phyloP scores from a whole-genome alignment of 2,797 vertebrate genomes.

The Distichodus sexfasciatus region DNA sequence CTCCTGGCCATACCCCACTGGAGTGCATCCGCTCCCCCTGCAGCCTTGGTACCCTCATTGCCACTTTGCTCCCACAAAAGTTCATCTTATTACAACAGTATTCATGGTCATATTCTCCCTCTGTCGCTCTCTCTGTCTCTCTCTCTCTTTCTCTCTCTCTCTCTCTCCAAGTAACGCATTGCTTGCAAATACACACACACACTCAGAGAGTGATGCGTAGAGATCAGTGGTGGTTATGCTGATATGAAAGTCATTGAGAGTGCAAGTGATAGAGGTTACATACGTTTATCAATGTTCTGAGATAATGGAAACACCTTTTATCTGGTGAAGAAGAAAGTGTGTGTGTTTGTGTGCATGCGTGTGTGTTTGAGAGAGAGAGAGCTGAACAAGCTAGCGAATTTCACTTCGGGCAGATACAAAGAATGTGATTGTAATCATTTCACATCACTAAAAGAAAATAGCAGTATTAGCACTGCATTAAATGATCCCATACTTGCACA shows the following conservation, averaged over 20 bases:
- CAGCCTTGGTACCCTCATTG: too few species aligned
- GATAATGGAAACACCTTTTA: constrained; percentile 18
- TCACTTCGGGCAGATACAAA: neutral
- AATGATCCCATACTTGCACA: neutral
- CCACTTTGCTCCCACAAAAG: too few species aligned
- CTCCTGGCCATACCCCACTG: too few species aligned
- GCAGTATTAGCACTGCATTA: neutral
- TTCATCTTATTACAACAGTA: too few species aligned
- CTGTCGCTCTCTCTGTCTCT: neutral
- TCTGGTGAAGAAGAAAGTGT: neutral
- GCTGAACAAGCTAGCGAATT: neutral
- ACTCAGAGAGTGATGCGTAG: neutral
- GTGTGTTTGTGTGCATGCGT: constrained; percentile 1
- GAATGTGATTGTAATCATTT: constrained; percentile 1
- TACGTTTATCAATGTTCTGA: neutral
- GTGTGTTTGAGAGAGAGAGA: neutral
- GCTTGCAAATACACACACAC: neutral
- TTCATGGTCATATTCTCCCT: too few species aligned
- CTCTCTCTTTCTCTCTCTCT: neutral
- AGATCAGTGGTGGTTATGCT: constrained; percentile 26
- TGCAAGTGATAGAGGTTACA: constrained; percentile 17
- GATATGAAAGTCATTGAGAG: constrained; percentile 7
- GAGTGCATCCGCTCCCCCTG: too few species aligned
- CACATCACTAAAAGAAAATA: too few species aligned
- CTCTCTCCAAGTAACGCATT: neutral